Evolutionary conservation across 2,797 vertebrate genomes (phyloP).

Genomic region (Pelodytes ibericus): DNA sequence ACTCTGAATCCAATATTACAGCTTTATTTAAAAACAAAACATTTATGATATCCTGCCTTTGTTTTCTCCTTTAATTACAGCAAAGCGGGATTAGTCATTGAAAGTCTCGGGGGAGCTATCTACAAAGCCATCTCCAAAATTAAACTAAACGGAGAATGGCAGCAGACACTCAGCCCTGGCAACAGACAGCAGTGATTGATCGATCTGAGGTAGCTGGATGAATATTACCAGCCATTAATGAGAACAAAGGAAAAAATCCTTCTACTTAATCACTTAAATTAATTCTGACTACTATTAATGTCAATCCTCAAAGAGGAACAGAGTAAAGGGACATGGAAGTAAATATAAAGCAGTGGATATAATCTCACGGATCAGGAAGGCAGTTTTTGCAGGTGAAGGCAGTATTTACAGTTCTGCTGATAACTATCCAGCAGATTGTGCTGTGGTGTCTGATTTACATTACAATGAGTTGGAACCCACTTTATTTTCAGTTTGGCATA

Average conservation of each 20-base stretch:
- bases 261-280: conserved; percentile 61
- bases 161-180: conserved; percentile 63
- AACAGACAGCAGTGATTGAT: conserved; percentile 62
- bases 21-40: conserved; percentile 89
- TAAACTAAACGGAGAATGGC: conserved; percentile 74
- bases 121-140: conserved; percentile 75
- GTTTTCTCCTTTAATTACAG: conserved; percentile 87
- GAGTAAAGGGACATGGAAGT: conserved; percentile 10
- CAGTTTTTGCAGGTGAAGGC: neutral
- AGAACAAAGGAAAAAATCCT: conserved; percentile 54
- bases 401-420: conserved; percentile 28
- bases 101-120: conserved; percentile 70
- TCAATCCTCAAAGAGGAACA: conserved; percentile 45
- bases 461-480: neutral
- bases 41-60: conserved; percentile 80
- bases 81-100: conserved; percentile 89
- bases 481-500: neutral
- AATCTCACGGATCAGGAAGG: neutral
- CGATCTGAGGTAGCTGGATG: conserved; percentile 63
- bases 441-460: conserved; percentile 10
- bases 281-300: conserved; percentile 32
- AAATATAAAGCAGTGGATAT: conserved; percentile 41
- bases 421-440: neutral
- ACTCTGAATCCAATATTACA: conserved; percentile 82
- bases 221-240: conserved; percentile 55